Evolutionary conservation across 2,888 invertebrate species (phyloP).

Genomic region (Dendrolimus houi): DNA sequence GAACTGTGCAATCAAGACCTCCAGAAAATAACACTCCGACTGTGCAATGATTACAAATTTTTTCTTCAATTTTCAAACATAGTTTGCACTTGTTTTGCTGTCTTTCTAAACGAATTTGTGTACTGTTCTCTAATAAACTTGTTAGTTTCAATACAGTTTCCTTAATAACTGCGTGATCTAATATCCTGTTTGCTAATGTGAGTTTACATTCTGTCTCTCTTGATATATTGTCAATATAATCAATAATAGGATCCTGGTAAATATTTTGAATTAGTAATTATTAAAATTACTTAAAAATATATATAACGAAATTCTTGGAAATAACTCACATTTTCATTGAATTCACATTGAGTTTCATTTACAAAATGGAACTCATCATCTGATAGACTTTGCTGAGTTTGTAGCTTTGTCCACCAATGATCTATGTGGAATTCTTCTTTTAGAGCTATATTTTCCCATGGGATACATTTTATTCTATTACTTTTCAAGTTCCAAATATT

Average conservation of each 20-base stretch:
- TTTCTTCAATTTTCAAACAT: conserved; percentile 55
- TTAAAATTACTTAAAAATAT: not conserved
- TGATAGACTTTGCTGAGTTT: conserved; percentile 40
- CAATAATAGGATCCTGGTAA: conserved; percentile 41
- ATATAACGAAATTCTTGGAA: not conserved
- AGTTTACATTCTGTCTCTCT: conserved; percentile 30
- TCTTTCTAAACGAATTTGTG: conserved; percentile 75
- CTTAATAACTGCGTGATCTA: conserved; percentile 42
- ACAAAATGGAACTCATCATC: conserved; percentile 47
- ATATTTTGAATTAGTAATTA: conserved; percentile 1
- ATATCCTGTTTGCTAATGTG: conserved; percentile 49
- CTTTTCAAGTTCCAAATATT: conserved; percentile 65
- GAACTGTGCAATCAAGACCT: conserved; percentile 95
- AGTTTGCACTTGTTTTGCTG: conserved; percentile 79
- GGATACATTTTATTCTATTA: conserved; percentile 33
- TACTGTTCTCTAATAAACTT: conserved; percentile 72
- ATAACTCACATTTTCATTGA: conserved; percentile 33
- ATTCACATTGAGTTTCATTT: conserved; percentile 17
- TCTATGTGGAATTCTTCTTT: conserved; percentile 28
- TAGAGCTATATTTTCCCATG: conserved; percentile 37
- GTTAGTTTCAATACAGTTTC: conserved; percentile 63
- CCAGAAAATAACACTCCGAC: conserved; percentile 95
- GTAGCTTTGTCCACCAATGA: conserved; percentile 39
- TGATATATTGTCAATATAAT: conserved; percentile 33
- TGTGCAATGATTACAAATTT: conserved; percentile 77